phyloP scores from a whole-genome alignment of 2,888 invertebrate genomes.

The Amblyjoppa proteus region DNA sequence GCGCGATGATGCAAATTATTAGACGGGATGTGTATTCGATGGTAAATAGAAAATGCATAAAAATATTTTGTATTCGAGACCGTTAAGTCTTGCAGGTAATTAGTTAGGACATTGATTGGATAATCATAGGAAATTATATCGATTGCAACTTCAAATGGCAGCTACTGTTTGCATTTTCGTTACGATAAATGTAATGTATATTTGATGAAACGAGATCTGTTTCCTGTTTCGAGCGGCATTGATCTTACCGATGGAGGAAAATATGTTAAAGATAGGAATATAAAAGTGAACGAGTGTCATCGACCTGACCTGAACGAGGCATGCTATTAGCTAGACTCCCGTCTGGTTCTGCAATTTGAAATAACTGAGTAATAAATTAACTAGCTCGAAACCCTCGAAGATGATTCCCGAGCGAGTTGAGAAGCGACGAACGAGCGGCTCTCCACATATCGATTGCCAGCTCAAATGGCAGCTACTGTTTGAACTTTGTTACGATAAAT shows the following conservation, averaged over 20 bases:
- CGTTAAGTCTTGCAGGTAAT: conserved; percentile 46
- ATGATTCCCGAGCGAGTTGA: no score
- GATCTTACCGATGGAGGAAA: not conserved
- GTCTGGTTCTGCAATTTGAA: no score
- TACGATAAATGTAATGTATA: not conserved
- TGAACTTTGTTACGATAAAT: conserved; percentile 17
- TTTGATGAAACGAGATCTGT: not conserved
- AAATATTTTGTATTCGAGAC: conserved; percentile 9
- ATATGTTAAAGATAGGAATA: not conserved
- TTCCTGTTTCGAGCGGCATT: not conserved
- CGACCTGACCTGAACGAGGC: no score
- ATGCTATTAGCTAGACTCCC: no score
- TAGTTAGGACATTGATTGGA: conserved; percentile 65
- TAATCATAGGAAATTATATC: conserved; percentile 74
- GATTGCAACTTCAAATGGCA: conserved; percentile 24
- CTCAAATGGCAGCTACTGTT: conserved; percentile 44
- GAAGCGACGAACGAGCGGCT: no score
- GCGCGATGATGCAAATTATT: conserved; percentile 16
- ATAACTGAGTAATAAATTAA: no score
- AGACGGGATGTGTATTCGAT: conserved; percentile 14
- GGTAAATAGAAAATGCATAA: not conserved
- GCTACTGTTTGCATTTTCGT: conserved; percentile 47
- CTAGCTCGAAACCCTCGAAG: no score
- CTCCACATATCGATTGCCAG: not conserved
- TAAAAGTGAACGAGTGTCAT: not conserved